Percentiles rank a stretch among this genome's conserved stretches.
These are phyloP conservation scores for Ceratina australensis DNA, from an alignment of 1,140 invertebrate genomes.

Conservation along the genomic window DNA sequence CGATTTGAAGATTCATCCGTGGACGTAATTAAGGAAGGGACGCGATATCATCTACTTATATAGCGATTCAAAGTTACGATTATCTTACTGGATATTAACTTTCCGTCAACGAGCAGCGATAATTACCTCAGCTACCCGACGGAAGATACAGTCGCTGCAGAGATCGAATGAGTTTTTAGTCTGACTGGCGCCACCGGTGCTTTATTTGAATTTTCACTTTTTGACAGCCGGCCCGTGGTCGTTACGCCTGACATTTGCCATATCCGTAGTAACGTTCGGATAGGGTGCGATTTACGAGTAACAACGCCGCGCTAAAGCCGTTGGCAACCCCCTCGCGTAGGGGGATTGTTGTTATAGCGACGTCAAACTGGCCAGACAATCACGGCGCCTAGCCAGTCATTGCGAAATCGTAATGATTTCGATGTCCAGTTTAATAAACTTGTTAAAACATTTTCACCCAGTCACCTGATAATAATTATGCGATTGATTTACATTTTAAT, in stretches of 20 bases:
- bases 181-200: background rate
- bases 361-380: slow-evolving; percentile 60
- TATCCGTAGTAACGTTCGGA: slow-evolving; percentile 44
- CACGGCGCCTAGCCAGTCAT: slow-evolving; percentile 34
- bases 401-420: slow-evolving; percentile 37
- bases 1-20: slow-evolving; percentile 17
- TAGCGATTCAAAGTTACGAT: background rate
- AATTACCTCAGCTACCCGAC: background rate
- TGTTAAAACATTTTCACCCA: too few relatives aligned
- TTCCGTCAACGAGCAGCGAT: background rate
- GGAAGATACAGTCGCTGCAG: background rate
- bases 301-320: slow-evolving; percentile 36
- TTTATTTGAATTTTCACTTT: slow-evolving; percentile 41
- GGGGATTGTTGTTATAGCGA: slow-evolving; percentile 55
- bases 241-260: slow-evolving; percentile 40
- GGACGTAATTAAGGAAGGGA: slow-evolving; percentile 15
- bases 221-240: slow-evolving; percentile 22
- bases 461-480: too few relatives aligned
- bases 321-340: slow-evolving; percentile 6
- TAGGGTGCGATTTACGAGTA: slow-evolving; percentile 58
- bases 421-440: slow-evolving; percentile 48
- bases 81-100: slow-evolving; percentile 13
- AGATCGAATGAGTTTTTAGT: background rate
- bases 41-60: background rate
- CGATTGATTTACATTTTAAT: too few relatives aligned